These are phyloP conservation scores for Acipenser oxyrinchus DNA, from an alignment of 2,797 vertebrate genomes.

Conservation along the genomic window DNA sequence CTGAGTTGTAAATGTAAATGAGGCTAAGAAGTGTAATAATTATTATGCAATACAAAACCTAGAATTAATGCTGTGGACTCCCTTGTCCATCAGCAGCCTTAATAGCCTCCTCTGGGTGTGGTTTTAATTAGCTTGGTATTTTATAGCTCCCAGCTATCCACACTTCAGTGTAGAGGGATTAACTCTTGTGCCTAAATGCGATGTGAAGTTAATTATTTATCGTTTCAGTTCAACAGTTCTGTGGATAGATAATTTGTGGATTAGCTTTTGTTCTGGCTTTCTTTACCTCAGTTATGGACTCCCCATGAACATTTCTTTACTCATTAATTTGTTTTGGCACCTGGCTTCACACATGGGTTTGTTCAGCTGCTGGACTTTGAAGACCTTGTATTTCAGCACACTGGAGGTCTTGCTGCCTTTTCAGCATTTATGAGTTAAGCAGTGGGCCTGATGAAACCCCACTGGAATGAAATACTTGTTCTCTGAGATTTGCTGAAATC, in stretches of 20 bases:
- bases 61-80: no score
- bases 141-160: conserved; percentile 6
- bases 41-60: no score
- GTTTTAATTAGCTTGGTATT: conserved; percentile 20
- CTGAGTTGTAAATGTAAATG: no score
- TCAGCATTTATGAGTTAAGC: no score
- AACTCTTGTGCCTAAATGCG: conserved; percentile 9
- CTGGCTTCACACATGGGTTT: neutral
- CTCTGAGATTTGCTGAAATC: no score
- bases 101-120: conserved; percentile 12
- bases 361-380: conserved; percentile 4
- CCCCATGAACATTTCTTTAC: no score
- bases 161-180: conserved; percentile 1
- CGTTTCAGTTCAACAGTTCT: conserved; percentile 7
- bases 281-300: neutral
- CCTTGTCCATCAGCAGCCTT: no score
- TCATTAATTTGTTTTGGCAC: conserved; percentile 13
- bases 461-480: no score
- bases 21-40: no score
- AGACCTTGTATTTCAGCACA: no score
- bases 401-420: no score
- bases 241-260: neutral
- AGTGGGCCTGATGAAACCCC: no score
- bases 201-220: conserved; percentile 22
- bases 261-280: neutral